Base-by-base conservation (phyloP, 1,140 invertebrate species). In the Zeugodacus cucurbitae region DNA sequence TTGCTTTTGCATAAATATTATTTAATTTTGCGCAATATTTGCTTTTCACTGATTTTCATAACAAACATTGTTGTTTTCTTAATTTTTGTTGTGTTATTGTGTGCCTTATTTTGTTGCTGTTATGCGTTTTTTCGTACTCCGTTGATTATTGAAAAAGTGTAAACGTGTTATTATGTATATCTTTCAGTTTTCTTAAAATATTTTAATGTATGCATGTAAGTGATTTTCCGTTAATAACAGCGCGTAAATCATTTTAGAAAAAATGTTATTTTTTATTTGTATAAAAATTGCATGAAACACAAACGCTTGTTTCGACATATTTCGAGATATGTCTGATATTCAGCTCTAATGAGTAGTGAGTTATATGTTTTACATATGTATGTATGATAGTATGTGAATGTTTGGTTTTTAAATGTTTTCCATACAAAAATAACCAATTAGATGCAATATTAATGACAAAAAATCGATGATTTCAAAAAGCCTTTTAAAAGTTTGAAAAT, bases 391-490 rank as follows among this genome's bases (percentile, higher is more conserved):
- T 88, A 44, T 88, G 34, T 82, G 34, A 37, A 48, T n/a, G n/a
- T 88, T 78, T 44, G 44, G 57, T 88, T 88, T 54, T 88, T 10
- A 29, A 44, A 34, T 82, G 26, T 88, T 37, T 34, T 41, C 86
- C 67, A 90, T 92, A 92, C 89, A 62, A 90, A 89, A 90, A 91
- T 48, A 82, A 82, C 44, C 74, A 82, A 82, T 82, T 34, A 82
- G 74, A 82, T 82, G 74, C 41, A 82, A 82, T 82, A 82, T 82
- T 82, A 82, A 82, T 82, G 74, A 82, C 74, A 44, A 82, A 44
- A 82, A 48, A 82, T 32, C 41, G 37, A 82, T 82, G 74, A 48
- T 26, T 54, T 29, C 4, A 10, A 26, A 82, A 82, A 82, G 74
- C 74, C 74, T 82, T 82, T 82, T n/a, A 11, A 48, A 82, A 41